Evolutionary conservation across 2,888 invertebrate species (phyloP).

Genomic region (Eupithecia insigniata): DNA sequence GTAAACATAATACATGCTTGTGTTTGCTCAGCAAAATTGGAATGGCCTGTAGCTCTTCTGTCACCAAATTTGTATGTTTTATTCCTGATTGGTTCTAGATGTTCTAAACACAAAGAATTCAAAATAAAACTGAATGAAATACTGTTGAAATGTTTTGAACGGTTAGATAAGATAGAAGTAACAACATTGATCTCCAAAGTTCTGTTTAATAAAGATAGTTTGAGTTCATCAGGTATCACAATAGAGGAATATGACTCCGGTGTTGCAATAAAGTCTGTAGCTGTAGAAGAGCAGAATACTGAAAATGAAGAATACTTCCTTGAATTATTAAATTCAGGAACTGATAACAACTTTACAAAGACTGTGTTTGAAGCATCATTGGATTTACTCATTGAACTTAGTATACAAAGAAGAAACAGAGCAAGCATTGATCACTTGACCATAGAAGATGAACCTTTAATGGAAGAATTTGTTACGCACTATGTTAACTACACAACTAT

Average conservation of each 20-base stretch:
- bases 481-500: constrained; percentile 63
- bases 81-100: constrained; percentile 70
- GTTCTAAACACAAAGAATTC: constrained; percentile 62
- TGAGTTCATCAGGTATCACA: constrained; percentile 40
- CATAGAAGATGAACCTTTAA: constrained; percentile 66
- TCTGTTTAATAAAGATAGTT: constrained; percentile 58
- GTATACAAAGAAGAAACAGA: constrained; percentile 52
- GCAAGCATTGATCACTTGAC: constrained; percentile 59
- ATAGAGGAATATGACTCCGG: constrained; percentile 74
- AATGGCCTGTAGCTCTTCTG: constrained; percentile 66
- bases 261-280: constrained; percentile 62
- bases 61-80: constrained; percentile 71
- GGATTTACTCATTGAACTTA: constrained; percentile 61
- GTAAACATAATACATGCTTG: constrained; percentile 69
- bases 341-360: constrained; percentile 53
- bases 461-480: constrained; percentile 64
- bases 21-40: constrained; percentile 58
- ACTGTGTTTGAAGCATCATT: constrained; percentile 66
- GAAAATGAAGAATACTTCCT: constrained; percentile 64
- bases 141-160: constrained; percentile 65
- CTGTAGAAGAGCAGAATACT: constrained; percentile 44
- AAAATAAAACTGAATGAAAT: constrained; percentile 68
- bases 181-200: constrained; percentile 50
- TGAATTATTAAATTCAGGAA: constrained; percentile 58
- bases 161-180: constrained; percentile 53